Conservation (phyloP, 23 tunicate genomes). For the Aplidium turbinatum region DNA sequence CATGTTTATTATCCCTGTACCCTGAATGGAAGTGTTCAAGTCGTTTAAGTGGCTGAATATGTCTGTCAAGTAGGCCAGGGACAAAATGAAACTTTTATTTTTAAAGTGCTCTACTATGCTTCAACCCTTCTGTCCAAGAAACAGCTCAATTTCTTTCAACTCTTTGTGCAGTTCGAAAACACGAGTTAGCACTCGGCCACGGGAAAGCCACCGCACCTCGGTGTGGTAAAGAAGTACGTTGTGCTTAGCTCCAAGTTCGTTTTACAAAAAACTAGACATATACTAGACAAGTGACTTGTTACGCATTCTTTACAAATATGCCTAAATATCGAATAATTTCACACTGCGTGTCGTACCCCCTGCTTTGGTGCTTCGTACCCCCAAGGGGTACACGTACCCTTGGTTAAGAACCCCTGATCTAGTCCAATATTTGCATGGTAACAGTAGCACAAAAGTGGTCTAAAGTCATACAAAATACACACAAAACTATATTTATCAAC, state of each 20-base stretch:
- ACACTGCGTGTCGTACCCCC: too few species aligned
- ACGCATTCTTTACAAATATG: too few species aligned
- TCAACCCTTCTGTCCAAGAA: conserved; percentile 24
- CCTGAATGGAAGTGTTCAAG: conserved; percentile 40
- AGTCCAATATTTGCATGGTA: too few species aligned
- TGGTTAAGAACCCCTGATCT: too few species aligned
- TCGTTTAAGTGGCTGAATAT: conserved; percentile 39
- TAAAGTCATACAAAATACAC: too few species aligned
- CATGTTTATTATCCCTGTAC: conserved; percentile 31
- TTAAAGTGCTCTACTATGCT: conserved; percentile 37
- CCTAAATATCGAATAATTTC: too few species aligned
- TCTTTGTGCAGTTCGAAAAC: conserved; percentile 44
- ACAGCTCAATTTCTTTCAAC: conserved; percentile 40
- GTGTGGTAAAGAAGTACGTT: conserved; percentile 42
- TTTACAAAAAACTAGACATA: too few species aligned
- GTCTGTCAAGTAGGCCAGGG: conserved; percentile 42
- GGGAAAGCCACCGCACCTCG: conserved; percentile 36
- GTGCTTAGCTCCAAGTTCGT: conserved; percentile 28
- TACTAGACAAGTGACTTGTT: too few species aligned
- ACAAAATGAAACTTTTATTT: conserved; percentile 32
- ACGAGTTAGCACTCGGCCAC: conserved; percentile 34
- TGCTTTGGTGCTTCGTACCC: too few species aligned
- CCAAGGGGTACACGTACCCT: too few species aligned
- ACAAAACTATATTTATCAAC: too few species aligned
- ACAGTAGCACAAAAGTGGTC: too few species aligned